Percentiles rank a stretch among this genome's conserved stretches.
phyloP scores from a whole-genome alignment of 1,140 invertebrate species.

The Penaeus vannamei region DNA sequence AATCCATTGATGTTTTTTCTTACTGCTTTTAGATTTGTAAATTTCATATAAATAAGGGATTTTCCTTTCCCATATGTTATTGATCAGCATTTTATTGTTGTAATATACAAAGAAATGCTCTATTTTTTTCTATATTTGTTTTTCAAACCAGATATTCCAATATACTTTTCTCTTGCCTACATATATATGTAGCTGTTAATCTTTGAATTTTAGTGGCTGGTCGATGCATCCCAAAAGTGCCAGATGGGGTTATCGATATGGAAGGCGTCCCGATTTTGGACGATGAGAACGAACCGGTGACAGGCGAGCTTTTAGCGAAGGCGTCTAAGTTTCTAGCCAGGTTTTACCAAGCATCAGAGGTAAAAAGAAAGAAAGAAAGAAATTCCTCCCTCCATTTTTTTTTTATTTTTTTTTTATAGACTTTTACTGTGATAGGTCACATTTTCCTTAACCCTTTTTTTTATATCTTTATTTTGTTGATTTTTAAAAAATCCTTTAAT shows the following conservation, averaged over 20 bases:
- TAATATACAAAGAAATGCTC: too few relatives aligned
- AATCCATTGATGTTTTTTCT: too few relatives aligned
- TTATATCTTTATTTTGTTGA: too few relatives aligned
- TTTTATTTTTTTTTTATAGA: neutral
- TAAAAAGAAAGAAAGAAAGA: slow-evolving; percentile 29
- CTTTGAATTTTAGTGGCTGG: slow-evolving; percentile 60
- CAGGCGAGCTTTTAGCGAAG: slow-evolving; percentile 48
- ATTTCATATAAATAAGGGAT: too few relatives aligned
- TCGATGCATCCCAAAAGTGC: slow-evolving; percentile 65
- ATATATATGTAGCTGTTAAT: neutral
- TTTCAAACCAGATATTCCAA: too few relatives aligned
- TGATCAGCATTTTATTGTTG: too few relatives aligned
- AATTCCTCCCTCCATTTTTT: neutral
- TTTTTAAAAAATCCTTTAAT: too few relatives aligned
- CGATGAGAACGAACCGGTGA: slow-evolving; percentile 18
- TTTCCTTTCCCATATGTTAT: too few relatives aligned
- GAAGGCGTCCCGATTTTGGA: slow-evolving; percentile 30
- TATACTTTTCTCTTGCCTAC: too few relatives aligned
- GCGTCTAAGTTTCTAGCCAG: slow-evolving; percentile 48
- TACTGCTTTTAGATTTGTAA: too few relatives aligned
- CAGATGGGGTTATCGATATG: slow-evolving; percentile 26
- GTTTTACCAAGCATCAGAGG: slow-evolving; percentile 64
- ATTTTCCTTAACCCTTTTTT: too few relatives aligned
- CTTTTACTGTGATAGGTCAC: neutral
- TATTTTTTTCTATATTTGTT: too few relatives aligned